Conservation (phyloP, 2,113 vertebrate genomes). For the Gavia stellata region DNA sequence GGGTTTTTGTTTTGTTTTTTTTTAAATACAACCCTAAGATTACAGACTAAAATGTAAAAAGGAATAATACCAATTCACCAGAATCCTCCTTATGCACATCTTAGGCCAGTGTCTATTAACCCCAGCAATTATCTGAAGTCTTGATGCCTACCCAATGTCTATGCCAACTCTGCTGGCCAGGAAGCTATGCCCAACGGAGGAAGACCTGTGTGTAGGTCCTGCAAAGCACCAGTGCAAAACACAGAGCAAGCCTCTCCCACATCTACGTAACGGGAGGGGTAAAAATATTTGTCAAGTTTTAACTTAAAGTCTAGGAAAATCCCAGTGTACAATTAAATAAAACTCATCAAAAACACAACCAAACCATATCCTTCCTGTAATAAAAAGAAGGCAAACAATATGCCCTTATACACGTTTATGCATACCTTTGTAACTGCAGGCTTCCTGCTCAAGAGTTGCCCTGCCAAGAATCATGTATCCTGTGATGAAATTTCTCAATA, state of each 20-base stretch:
- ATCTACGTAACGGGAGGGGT: not conserved
- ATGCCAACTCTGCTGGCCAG: not conserved
- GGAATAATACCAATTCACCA: not conserved
- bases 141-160: not conserved
- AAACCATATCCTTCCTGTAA: conserved; percentile 56
- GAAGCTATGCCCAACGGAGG: not conserved
- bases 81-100: not conserved
- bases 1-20: not conserved
- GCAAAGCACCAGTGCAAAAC: conserved; percentile 6
- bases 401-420: conserved; percentile 32
- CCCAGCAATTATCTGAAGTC: not conserved
- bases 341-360: conserved; percentile 59
- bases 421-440: conserved; percentile 64
- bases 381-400: conserved; percentile 66
- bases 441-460: conserved; percentile 63
- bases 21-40: not conserved
- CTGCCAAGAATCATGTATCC: conserved; percentile 67
- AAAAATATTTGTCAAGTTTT: not conserved
- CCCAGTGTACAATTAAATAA: conserved; percentile 34
- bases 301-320: conserved; percentile 39
- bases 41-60: conserved; percentile 19
- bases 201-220: not conserved
- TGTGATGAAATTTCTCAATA: conserved; percentile 63
- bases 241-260: not conserved
- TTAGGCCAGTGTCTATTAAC: not conserved